Evolutionary conservation across 2,888 invertebrate genomes (phyloP).

Genomic region (Protodeltote pygarga): DNA sequence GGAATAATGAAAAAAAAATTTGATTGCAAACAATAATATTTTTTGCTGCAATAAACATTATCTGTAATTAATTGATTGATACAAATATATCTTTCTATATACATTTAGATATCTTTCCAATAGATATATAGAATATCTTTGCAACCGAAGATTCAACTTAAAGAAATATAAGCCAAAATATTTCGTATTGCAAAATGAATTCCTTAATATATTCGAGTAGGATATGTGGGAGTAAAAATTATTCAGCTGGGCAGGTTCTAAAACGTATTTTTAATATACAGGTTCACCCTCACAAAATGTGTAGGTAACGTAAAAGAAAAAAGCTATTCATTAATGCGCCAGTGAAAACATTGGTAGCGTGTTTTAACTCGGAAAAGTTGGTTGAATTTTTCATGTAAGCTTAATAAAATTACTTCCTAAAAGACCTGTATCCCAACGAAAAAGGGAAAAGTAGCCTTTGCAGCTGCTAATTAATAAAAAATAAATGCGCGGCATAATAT

Average conservation of each 20-base stretch:
- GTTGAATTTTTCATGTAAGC: slow-evolving; percentile 41
- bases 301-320: slow-evolving; percentile 35
- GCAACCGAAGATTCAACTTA: too few species aligned
- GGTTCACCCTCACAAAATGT: slow-evolving; percentile 13
- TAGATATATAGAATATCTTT: too few species aligned
- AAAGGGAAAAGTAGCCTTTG: slow-evolving; percentile 14
- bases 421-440: slow-evolving; percentile 31
- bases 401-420: slow-evolving; percentile 44
- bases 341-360: slow-evolving; percentile 44
- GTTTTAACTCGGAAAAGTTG: slow-evolving; percentile 43
- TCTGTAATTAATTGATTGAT: too few species aligned
- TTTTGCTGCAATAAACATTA: too few species aligned
- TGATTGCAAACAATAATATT: too few species aligned
- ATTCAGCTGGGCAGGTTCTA: slow-evolving; percentile 1
- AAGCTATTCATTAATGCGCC: slow-evolving; percentile 50
- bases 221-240: too few species aligned
- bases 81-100: too few species aligned
- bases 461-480: slow-evolving; percentile 25
- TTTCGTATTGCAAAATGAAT: background rate
- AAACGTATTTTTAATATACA: slow-evolving; percentile 26
- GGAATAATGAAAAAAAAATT: too few species aligned
- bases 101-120: too few species aligned
- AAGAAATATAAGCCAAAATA: too few species aligned
- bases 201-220: background rate
- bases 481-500: background rate